A percentile compares a stretch with the other conserved stretches of the same genome.
Conservation (phyloP, 92 coral and sea anemone species). For the Plumapathes pennacea region DNA sequence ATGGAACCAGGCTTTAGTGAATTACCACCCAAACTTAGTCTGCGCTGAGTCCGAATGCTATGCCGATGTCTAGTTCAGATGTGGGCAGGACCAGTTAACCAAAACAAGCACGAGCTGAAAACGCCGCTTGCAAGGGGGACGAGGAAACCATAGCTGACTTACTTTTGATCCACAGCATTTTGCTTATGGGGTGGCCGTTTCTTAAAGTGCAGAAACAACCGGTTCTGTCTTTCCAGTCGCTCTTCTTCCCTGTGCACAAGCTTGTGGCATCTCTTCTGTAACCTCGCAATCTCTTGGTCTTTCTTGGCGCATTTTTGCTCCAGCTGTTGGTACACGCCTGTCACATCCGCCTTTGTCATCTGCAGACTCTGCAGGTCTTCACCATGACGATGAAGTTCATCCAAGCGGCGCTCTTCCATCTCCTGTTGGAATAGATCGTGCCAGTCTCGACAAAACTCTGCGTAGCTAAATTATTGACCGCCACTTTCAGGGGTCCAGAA, state of each 20-base stretch:
- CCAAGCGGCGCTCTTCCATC: constrained; percentile 77
- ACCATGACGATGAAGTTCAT: constrained; percentile 93
- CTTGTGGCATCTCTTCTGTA: constrained; percentile 75
- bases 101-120: too few relatives aligned
- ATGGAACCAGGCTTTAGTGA: too few relatives aligned
- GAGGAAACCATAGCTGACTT: neutral
- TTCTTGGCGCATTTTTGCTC: constrained; percentile 77
- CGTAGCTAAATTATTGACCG: neutral
- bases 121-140: too few relatives aligned
- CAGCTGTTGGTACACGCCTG: constrained; percentile 60
- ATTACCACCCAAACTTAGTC: too few relatives aligned
- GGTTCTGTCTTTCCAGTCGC: constrained; percentile 51
- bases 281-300: constrained; percentile 73
- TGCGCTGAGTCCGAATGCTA: too few relatives aligned
- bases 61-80: too few relatives aligned
- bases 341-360: constrained; percentile 68
- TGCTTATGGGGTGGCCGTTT: constrained; percentile 60
- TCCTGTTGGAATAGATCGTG: constrained; percentile 44
- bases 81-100: too few relatives aligned
- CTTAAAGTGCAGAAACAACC: constrained; percentile 32
- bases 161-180: constrained; percentile 72
- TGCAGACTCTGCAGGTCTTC: constrained; percentile 78
- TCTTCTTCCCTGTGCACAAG: constrained; percentile 77
- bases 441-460: neutral
- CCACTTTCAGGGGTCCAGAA: too few relatives aligned